phyloP scores from a whole-genome alignment of 1,140 invertebrate species.

The Ectropis grisescens region DNA sequence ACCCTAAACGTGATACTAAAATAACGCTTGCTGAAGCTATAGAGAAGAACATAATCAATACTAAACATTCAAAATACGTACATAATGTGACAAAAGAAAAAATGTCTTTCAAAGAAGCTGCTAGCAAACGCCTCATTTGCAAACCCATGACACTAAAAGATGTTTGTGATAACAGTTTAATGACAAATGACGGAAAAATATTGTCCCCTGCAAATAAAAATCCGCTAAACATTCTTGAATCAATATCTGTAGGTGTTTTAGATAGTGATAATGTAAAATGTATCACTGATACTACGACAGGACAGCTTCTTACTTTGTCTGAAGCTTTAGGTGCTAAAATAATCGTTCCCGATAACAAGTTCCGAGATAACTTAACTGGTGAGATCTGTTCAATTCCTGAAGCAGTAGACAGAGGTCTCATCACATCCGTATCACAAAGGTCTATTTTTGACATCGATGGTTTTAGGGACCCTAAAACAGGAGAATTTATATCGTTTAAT shows the following conservation, averaged over 20 bases:
- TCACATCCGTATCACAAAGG: slow-evolving; percentile 88
- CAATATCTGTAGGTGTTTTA: slow-evolving; percentile 86
- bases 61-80: slow-evolving; percentile 83
- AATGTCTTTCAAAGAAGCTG: slow-evolving; percentile 84
- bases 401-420: slow-evolving; percentile 88
- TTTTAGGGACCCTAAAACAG: slow-evolving; percentile 86
- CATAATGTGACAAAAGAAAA: slow-evolving; percentile 81
- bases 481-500: slow-evolving; percentile 89
- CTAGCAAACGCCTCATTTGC: slow-evolving; percentile 81
- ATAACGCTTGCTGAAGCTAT: slow-evolving; percentile 87
- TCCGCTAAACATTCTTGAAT: slow-evolving; percentile 85
- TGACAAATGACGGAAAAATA: slow-evolving; percentile 84
- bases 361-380: slow-evolving; percentile 78
- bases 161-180: slow-evolving; percentile 82
- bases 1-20: slow-evolving; percentile 82
- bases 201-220: slow-evolving; percentile 82
- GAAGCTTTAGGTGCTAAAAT: slow-evolving; percentile 87
- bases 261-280: slow-evolving; percentile 87
- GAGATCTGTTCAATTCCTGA: slow-evolving; percentile 82
- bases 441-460: slow-evolving; percentile 94
- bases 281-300: slow-evolving; percentile 82
- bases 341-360: slow-evolving; percentile 81
- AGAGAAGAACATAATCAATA: slow-evolving; percentile 81
- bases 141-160: slow-evolving; percentile 94
- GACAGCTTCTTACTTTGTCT: slow-evolving; percentile 84